Percentiles rank a stretch among this genome's conserved stretches.
Conservation (phyloP, 2,113 vertebrate species). For the Chamaetylas fuelleborni region DNA sequence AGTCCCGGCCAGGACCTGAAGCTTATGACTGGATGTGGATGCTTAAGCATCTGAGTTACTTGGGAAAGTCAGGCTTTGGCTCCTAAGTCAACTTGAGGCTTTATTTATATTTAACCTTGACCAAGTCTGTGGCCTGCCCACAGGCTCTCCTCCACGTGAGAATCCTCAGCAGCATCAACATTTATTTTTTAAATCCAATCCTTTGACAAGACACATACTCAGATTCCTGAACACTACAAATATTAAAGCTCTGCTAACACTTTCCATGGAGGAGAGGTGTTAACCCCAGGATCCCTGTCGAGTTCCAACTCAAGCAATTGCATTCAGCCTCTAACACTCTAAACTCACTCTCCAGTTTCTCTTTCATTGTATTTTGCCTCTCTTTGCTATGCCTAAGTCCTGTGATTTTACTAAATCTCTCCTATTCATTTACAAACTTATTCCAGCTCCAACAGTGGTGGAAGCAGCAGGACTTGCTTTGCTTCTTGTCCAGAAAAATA, state of each 20-base stretch:
- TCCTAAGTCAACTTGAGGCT: background rate
- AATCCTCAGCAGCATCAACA: conserved; percentile 13
- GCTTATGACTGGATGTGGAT: background rate
- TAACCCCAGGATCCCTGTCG: background rate
- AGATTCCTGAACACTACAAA: background rate
- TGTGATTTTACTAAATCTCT: background rate
- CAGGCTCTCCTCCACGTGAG: background rate
- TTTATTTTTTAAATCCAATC: background rate
- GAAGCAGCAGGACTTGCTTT: background rate
- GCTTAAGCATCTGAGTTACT: background rate
- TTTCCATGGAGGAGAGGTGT: background rate
- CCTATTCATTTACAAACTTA: background rate
- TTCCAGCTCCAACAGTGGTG: background rate
- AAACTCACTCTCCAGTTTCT: background rate
- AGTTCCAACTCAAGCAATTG: conserved; percentile 22
- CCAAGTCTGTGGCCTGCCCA: background rate
- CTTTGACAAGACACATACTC: background rate
- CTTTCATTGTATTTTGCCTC: background rate
- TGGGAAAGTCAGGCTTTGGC: background rate
- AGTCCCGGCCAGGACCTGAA: background rate
- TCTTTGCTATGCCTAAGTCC: background rate
- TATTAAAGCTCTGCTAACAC: background rate
- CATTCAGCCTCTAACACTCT: background rate
- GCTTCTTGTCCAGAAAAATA: background rate
- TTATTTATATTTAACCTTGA: background rate